Evolutionary conservation across 2,113 vertebrate species (phyloP).

Genomic region (Brachyistius frenatus): DNA sequence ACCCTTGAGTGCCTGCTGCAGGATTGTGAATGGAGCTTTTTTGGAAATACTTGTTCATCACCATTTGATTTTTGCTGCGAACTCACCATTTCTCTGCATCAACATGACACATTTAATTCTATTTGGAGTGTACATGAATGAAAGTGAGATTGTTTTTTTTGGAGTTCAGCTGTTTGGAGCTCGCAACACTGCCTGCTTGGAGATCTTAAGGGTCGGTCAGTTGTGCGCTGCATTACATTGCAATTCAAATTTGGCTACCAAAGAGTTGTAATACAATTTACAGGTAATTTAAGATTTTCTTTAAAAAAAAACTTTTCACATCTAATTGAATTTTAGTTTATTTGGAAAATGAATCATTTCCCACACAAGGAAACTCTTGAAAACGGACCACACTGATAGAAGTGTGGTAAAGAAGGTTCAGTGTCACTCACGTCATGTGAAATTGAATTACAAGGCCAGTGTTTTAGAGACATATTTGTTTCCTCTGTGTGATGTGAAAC

Average conservation of each 20-base stretch:
- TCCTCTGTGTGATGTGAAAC: too few species aligned
- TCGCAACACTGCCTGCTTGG: not conserved
- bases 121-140: constrained; percentile 2
- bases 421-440: too few species aligned
- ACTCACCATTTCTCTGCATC: constrained; percentile 1
- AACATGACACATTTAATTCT: constrained; percentile 8
- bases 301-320: too few species aligned
- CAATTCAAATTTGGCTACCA: not conserved
- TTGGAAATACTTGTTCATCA: not conserved
- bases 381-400: too few species aligned
- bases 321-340: too few species aligned
- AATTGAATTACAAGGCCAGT: too few species aligned
- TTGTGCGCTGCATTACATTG: not conserved
- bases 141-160: constrained; percentile 4
- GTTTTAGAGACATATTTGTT: too few species aligned
- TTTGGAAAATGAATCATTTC: too few species aligned
- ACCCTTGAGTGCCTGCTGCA: not conserved
- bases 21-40: not conserved
- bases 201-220: constrained; percentile 10
- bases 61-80: not conserved
- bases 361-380: too few species aligned
- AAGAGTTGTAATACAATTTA: not conserved
- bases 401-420: too few species aligned
- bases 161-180: constrained; percentile 7
- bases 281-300: too few species aligned